Conservation (phyloP, 2,113 vertebrate genomes). For the Phycodurus eques region DNA sequence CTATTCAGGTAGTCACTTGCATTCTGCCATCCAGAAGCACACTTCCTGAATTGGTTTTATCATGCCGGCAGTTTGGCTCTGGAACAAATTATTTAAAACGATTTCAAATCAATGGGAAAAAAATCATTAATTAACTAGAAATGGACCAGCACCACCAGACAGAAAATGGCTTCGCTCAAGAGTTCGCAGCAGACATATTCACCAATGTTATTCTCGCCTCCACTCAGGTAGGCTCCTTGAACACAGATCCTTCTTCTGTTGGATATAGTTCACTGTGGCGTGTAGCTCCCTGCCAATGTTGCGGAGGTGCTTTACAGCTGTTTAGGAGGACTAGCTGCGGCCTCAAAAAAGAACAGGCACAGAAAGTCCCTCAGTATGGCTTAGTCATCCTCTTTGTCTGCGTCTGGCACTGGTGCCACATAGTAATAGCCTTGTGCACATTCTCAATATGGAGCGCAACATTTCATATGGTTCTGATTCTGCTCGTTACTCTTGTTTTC, state of each 20-base stretch:
- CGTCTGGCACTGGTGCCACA: conserved; percentile 44
- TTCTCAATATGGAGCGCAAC: conserved; percentile 20
- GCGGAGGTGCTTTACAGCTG: conserved; percentile 55
- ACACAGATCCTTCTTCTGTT: conserved; percentile 65
- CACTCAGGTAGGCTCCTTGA: conserved; percentile 42
- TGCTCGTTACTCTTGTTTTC: conserved; percentile 55
- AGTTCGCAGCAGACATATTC: conserved; percentile 31
- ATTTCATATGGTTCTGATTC: conserved; percentile 65
- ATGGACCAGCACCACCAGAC: background rate
- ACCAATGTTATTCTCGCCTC: conserved; percentile 23
- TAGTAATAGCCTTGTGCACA: conserved; percentile 58
- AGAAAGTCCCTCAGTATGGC: conserved; percentile 55
- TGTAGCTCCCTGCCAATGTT: conserved; percentile 43
- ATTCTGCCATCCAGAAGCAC: no score
- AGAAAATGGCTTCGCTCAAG: background rate
- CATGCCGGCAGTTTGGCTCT: background rate
- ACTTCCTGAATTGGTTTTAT: no score
- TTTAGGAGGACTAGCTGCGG: conserved; percentile 44
- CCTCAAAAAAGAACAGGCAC: conserved; percentile 60
- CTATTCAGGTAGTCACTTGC: no score
- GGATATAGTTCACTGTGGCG: conserved; percentile 41
- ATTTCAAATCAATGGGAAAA: background rate
- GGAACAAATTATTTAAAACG: background rate
- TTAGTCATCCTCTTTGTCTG: conserved; percentile 69
- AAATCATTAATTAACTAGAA: background rate